Evolutionary conservation across 2,888 invertebrate genomes (phyloP).

Genomic region (Drosophila paracracens): DNA sequence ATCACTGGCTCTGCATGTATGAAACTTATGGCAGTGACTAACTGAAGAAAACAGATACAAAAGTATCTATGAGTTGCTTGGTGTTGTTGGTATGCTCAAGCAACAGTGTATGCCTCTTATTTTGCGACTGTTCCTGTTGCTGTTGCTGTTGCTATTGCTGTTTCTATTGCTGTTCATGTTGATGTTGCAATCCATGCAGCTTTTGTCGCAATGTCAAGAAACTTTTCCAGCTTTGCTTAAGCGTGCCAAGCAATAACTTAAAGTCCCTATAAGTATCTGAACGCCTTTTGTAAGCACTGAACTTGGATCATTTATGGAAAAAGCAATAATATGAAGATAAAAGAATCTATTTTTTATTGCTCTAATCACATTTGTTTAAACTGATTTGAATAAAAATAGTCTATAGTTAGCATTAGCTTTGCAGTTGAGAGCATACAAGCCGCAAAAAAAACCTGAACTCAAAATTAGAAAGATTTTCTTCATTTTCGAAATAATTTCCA

Average conservation of each 20-base stretch:
- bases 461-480: background rate
- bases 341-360: background rate
- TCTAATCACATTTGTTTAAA: background rate
- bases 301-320: background rate
- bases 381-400: background rate
- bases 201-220: constrained; percentile 83
- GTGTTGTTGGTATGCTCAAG: constrained; percentile 7
- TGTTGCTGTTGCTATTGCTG: constrained; percentile 1
- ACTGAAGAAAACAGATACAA: constrained; percentile 52
- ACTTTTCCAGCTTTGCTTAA: constrained; percentile 52
- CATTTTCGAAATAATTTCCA: background rate
- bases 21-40: constrained; percentile 57
- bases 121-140: constrained; percentile 9
- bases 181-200: constrained; percentile 25
- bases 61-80: constrained; percentile 61
- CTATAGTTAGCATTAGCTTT: background rate
- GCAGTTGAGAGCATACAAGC: too few relatives aligned
- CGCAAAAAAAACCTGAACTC: background rate
- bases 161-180: constrained; percentile 9
- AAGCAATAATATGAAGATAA: background rate
- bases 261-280: background rate
- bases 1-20: constrained; percentile 54
- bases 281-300: background rate
- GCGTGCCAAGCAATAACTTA: constrained; percentile 19
- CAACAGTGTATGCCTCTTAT: constrained; percentile 25